Base-by-base conservation (phyloP, 2,888 invertebrate genomes). In the Drosophila rellima region DNA sequence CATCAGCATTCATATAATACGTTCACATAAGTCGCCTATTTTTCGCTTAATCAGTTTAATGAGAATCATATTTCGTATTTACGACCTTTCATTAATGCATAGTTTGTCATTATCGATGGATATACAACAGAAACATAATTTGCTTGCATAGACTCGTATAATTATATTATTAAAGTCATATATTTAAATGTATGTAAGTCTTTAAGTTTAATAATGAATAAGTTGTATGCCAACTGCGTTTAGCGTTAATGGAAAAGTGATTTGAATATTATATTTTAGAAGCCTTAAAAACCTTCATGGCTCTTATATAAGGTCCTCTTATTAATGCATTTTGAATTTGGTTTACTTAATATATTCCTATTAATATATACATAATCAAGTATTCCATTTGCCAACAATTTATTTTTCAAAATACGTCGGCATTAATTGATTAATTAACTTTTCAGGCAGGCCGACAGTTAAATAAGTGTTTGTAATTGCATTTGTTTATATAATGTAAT, bases 41-140 rank as follows among this genome's bases (percentile, higher is more conserved):
- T 84, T 87, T 82, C 50, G 73, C 73, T 76, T 76, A 87, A 87
- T 82, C 79, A 73, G 79, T 69, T 68, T 67, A 77, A 75, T 72
- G 75, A 50, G 50, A 29, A 63, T 44, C 50, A 76, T 68, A 65
- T 69, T 68, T 71, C 42, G 50, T 48, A 54, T 82, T 87, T 70
- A 84, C 76, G 79, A 62, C 66, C 52, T 47, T 57, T 63, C 52
- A 47, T 64, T 67, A 70, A 50, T 45, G 63, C 61, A 50, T 48
- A 78, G 48, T 75, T 68, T 23, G 61, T 59, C 18, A 33, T 55
- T 40, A 50, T 55, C 57, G 20, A 31, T 40, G 29, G 20, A 23
- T 42, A 10, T 40, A 23, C 17, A 33, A 48, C 8, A 64, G 51
- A 57, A 50, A 62, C 18, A 48, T 18, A 55, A 52, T 73, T 42